These are phyloP conservation scores for Platalea minor DNA, from an alignment of 2,797 vertebrate species.

Conservation along the genomic window DNA sequence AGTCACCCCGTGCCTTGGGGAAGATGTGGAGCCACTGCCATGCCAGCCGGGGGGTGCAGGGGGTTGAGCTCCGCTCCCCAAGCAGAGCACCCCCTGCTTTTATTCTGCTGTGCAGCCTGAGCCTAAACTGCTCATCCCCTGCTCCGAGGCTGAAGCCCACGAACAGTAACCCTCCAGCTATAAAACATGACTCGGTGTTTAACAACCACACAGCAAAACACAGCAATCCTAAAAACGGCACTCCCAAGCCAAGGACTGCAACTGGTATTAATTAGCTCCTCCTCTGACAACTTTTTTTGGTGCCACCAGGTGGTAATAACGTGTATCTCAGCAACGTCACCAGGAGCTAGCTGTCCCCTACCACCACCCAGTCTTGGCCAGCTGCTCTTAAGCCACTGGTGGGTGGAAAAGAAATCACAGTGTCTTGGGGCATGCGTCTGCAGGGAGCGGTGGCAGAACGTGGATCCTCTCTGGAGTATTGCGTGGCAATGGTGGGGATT, in stretches of 20 bases:
- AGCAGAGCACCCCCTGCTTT: background rate
- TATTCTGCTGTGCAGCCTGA: background rate
- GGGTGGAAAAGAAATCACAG: background rate
- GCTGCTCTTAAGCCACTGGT: background rate
- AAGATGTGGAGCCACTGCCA: accelerated
- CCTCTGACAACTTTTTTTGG: conserved; percentile 28
- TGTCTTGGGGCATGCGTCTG: background rate
- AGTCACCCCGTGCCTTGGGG: accelerated
- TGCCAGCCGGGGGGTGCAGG: background rate
- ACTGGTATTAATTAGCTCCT: conserved; percentile 21
- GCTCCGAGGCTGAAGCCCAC: background rate
- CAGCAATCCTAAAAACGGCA: background rate
- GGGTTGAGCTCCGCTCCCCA: background rate
- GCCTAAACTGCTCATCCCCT: background rate
- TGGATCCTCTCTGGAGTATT: background rate
- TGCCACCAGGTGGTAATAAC: conserved; percentile 59
- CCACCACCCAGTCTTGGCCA: accelerated
- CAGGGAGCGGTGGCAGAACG: background rate
- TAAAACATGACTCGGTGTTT: conserved; percentile 7
- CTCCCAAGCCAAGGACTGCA: background rate
- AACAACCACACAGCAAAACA: background rate
- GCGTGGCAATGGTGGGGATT: accelerated
- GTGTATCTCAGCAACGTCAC: background rate
- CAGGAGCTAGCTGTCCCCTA: background rate
- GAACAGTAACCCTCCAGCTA: background rate